Percentiles rank a stretch among this genome's conserved stretches.
Evolutionary conservation across 2,113 vertebrate species (phyloP).

Genomic region (Megatriorchis doriae): DNA sequence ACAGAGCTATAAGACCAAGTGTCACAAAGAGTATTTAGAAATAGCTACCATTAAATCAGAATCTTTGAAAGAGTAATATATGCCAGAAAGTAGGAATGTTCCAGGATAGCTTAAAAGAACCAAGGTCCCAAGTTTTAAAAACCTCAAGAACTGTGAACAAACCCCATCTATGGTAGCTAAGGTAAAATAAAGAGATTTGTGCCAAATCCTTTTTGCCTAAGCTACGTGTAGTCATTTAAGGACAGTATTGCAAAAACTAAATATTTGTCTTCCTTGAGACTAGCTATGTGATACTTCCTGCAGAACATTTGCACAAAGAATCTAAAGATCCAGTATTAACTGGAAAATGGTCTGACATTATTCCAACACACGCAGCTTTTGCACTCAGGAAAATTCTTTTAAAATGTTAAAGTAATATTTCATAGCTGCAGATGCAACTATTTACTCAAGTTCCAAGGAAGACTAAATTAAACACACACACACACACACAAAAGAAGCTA

Average conservation of each 20-base stretch:
- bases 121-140: background rate
- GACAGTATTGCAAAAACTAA: constrained; percentile 43
- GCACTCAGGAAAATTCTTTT: background rate
- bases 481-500: background rate
- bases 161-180: background rate
- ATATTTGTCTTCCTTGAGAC: constrained; percentile 52
- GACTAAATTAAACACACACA: background rate
- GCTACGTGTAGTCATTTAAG: constrained; percentile 28
- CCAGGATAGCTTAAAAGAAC: background rate
- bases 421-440: background rate
- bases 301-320: constrained; percentile 7
- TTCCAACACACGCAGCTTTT: background rate
- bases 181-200: background rate
- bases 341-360: background rate
- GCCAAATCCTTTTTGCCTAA: background rate
- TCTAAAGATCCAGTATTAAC: constrained; percentile 1
- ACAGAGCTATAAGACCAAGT: background rate
- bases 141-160: background rate
- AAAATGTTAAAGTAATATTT: constrained; percentile 8
- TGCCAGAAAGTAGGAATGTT: background rate
- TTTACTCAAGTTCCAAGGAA: background rate
- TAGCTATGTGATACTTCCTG: constrained; percentile 40
- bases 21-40: background rate
- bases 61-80: background rate
- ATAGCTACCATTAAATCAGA: background rate